A percentile compares a stretch with the other conserved stretches of the same genome.
These are phyloP conservation scores for Morinoia aosen DNA, from an alignment of 2,888 invertebrate genomes.

Conservation along the genomic window DNA sequence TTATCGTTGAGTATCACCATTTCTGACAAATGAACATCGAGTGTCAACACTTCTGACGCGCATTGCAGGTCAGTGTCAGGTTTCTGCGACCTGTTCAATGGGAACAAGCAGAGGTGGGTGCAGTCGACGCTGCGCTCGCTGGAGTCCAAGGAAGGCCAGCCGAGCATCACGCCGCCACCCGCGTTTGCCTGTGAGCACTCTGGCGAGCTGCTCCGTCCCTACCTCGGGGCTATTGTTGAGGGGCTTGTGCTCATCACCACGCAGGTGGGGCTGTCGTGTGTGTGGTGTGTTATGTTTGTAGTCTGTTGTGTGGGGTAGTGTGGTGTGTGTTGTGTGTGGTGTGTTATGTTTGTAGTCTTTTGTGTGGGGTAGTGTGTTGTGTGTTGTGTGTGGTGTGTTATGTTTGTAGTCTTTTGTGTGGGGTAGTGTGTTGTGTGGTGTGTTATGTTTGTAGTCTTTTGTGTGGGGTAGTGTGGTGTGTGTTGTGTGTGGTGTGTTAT, in stretches of 20 bases:
- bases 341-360: too few relatives aligned
- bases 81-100: conserved; percentile 75
- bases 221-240: conserved; percentile 68
- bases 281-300: background rate
- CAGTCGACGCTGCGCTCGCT: conserved; percentile 57
- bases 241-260: conserved; percentile 67
- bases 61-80: conserved; percentile 72
- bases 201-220: conserved; percentile 58
- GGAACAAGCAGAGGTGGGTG: conserved; percentile 37
- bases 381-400: too few relatives aligned
- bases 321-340: background rate
- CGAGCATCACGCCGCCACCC: conserved; percentile 6
- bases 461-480: too few relatives aligned
- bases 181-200: conserved; percentile 5
- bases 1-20: too few relatives aligned
- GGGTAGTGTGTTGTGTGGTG: too few relatives aligned
- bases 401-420: too few relatives aligned
- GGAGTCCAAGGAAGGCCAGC: conserved; percentile 13
- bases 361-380: too few relatives aligned
- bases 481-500: too few relatives aligned
- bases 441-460: too few relatives aligned
- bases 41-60: background rate
- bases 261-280: conserved; percentile 44
- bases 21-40: background rate
- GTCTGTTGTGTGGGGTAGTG: background rate